Percentiles rank a stretch among this genome's conserved stretches.
These are phyloP conservation scores for Saguinus midas DNA, from an alignment of 2,113 vertebrate genomes.

Conservation along the genomic window DNA sequence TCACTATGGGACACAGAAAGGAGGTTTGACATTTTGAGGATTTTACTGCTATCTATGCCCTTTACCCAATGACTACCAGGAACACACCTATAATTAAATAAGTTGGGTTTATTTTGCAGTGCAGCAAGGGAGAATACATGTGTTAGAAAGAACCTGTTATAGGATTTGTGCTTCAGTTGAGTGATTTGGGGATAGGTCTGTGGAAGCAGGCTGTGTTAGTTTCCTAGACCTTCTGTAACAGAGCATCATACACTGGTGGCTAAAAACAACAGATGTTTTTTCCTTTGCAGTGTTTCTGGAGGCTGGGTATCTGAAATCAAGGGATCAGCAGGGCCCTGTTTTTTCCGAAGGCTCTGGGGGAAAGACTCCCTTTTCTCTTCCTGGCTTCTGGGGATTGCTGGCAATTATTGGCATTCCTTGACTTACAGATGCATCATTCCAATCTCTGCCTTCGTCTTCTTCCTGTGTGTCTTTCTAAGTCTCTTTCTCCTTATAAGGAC, in stretches of 20 bases:
- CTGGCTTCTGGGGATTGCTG: neutral
- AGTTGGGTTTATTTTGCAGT: neutral
- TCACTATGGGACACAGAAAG: neutral
- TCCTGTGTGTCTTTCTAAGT: neutral
- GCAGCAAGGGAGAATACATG: neutral
- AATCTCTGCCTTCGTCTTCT: neutral
- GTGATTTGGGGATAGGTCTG: neutral
- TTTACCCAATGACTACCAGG: neutral
- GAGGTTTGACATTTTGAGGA: neutral
- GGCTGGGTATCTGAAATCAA: neutral
- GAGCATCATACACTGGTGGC: neutral
- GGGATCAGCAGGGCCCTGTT: neutral
- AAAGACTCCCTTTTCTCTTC: neutral
- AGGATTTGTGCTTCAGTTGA: slow-evolving; percentile 5
- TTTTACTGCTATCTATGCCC: neutral
- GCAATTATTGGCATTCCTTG: neutral
- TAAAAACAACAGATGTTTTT: neutral
- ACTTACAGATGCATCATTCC: neutral
- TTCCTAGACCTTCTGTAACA: neutral
- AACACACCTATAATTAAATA: neutral
- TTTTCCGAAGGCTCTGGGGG: neutral
- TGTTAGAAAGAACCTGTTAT: too few relatives aligned
- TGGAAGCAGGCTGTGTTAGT: neutral
- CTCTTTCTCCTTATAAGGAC: neutral
- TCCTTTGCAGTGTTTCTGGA: neutral